Evolutionary conservation across 2,113 vertebrate genomes (phyloP).

Genomic region (Varanus salvator): DNA sequence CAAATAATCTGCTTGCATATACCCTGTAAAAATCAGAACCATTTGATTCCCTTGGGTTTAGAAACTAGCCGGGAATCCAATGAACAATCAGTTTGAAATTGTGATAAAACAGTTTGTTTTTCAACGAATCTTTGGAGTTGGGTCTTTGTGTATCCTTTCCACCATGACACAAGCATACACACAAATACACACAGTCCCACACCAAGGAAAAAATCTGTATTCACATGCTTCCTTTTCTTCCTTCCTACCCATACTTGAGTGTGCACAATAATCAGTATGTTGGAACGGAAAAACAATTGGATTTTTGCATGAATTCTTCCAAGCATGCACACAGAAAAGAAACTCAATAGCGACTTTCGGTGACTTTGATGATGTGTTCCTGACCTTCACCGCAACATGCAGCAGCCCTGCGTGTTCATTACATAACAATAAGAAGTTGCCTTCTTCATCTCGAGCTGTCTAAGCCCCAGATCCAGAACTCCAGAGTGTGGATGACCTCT

Average conservation of each 20-base stretch:
- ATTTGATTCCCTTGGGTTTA: too few relatives aligned
- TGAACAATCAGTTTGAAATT: not conserved
- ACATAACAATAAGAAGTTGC: not conserved
- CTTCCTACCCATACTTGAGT: not conserved
- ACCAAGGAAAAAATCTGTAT: not conserved
- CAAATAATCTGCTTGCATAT: too few relatives aligned
- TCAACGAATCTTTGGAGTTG: not conserved
- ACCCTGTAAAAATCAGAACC: too few relatives aligned
- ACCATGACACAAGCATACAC: not conserved
- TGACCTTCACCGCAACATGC: not conserved
- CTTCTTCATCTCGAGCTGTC: not conserved
- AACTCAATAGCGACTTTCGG: not conserved
- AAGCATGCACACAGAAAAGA: not conserved
- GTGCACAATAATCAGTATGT: not conserved
- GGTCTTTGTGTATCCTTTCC: not conserved
- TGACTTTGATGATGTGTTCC: not conserved
- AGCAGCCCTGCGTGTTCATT: constrained; percentile 1
- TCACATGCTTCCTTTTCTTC: not conserved
- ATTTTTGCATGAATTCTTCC: not conserved
- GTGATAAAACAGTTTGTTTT: not conserved
- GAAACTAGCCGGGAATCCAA: not conserved
- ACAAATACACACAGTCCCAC: not conserved
- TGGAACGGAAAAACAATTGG: not conserved
- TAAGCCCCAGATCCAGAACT: not conserved
- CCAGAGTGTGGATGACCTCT: not conserved